Evolutionary conservation across 1,140 invertebrate genomes (phyloP), one percentile per base, ranked within the genome.

Genomic region (Macrobrachium rosenbergii): DNA sequence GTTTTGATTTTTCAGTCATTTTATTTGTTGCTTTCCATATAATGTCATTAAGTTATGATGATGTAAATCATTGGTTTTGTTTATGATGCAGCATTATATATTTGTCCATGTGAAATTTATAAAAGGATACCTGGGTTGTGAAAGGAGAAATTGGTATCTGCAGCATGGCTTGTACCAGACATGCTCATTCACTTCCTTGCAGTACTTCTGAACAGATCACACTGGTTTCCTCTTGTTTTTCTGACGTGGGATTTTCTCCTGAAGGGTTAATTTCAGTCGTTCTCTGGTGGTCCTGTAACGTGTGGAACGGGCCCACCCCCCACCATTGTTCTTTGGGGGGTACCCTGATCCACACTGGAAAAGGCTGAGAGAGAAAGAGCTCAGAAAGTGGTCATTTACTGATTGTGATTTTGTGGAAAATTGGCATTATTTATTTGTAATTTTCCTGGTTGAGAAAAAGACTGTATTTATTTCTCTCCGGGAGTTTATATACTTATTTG

Each of bases 271-370:
- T 12, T 52, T 52, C 52, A 5, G 52, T 12, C 12, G 52, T 52
- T 52, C 52, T 52, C 78, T 82, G 59, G 85, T 87, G 85, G 85
- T 43, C 79, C 85, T 58, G 63, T 28, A 23, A 76, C 85, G 85
- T 87, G 85, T 87, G 85, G 85, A 63, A 81, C 76, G 85, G 85
- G 85, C 69, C 79, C 78, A 87, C 85, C 85, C 84, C 85, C 85
- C 78, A 19, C 59, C 45, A 23, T 12, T 72, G 52, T 75, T n/a
- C 60, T n/a, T 23, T 81, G 85, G 85, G 85, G 78, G 85, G 85
- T 82, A 81, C 85, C 85, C 85, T 60, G 64, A 62, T 81, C 85
- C 85, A 87, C 85, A 87, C 85, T 81, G 78, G 78, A 81, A 62
- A 62, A 60, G 77, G 45, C 59, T 28, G 23, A n/a, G 77, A 59